phyloP scores from a whole-genome alignment of 1,140 invertebrate species.

The Bombus waltoni region DNA sequence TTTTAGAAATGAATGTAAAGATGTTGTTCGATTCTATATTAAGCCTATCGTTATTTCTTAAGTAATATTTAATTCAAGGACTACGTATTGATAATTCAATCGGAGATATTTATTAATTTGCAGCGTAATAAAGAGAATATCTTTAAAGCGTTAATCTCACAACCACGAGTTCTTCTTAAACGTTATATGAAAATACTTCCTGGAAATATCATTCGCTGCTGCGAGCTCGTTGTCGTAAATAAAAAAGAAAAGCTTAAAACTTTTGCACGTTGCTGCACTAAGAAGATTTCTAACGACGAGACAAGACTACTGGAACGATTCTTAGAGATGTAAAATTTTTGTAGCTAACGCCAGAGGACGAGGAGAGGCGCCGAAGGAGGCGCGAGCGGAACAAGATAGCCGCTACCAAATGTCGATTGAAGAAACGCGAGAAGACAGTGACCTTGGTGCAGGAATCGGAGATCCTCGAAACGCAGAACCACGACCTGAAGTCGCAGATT shows the following conservation, averaged over 20 bases:
- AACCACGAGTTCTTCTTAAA: no score
- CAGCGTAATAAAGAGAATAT: no score
- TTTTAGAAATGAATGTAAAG: not conserved
- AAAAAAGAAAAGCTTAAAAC: not conserved
- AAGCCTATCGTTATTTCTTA: not conserved
- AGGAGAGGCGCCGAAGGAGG: slow-evolving; percentile 91
- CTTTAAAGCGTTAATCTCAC: no score
- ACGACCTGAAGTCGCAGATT: slow-evolving; percentile 91
- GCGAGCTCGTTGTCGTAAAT: no score
- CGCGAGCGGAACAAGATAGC: slow-evolving; percentile 97
- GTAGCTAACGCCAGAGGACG: slow-evolving; percentile 95
- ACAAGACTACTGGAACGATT: not conserved
- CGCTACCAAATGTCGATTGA: slow-evolving; percentile 96
- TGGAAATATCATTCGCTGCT: no score
- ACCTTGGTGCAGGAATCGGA: slow-evolving; percentile 94
- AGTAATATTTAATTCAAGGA: no score
- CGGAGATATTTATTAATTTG: no score
- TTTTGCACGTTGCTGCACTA: not conserved
- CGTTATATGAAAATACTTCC: no score
- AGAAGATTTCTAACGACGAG: not conserved
- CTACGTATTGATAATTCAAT: no score
- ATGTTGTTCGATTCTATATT: no score
- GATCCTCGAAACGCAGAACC: slow-evolving; percentile 92
- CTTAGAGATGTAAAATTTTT: slow-evolving; percentile 56
- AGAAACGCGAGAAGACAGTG: slow-evolving; percentile 94